Evolutionary conservation across 2,113 vertebrate genomes (phyloP), one percentile per base, ranked within the genome.

Genomic region (Elachura formosa): DNA sequence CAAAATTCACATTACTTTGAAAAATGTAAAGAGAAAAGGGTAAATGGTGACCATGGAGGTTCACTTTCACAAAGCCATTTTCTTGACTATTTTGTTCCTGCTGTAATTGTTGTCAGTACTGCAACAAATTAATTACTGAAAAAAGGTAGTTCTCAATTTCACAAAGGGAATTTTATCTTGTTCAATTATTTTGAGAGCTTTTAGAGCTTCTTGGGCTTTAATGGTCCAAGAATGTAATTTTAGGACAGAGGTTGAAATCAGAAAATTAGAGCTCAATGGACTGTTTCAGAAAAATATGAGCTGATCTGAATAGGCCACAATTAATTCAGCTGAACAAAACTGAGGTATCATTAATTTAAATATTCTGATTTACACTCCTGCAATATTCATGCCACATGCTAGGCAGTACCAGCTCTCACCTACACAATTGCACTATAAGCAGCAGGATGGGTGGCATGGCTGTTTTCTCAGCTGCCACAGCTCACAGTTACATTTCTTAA

Each of bases 111-210:
- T 91, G 19, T 62, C 78, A 49, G 29, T 77, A 51, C 43, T 40
- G 52, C 5, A 59, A 25, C 24, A 87, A 87, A 87, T 67, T 71
- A 28, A 87, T 31, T 54, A 36, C 11, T 28, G 17, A 54, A 34
- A 67, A 87, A 64, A 19, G 1, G 12, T 48, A 62, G 23, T 14
- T 89, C 41, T 71, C 88, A 41, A 12, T 89, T 84, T 75, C 45
- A 76, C 15, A 79, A 87, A 87, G 33, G 9, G 23, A 79, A n/a
- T 84, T 81, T 45, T 29, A 48, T 61, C 62, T 82, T 85, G 14
- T 87, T 67, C 43, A 77, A 29, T 84, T 84, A 84, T 94, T 87
- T 76, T n/a, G n/a, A 91, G 45, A 79, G 25, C 25, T 68, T 85
- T 19, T 81, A 68, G 21, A 59, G 12, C 28, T 89, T 84, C 28